Evolutionary conservation across 2,797 vertebrate species (phyloP).

Genomic region (Ispidina picta): DNA sequence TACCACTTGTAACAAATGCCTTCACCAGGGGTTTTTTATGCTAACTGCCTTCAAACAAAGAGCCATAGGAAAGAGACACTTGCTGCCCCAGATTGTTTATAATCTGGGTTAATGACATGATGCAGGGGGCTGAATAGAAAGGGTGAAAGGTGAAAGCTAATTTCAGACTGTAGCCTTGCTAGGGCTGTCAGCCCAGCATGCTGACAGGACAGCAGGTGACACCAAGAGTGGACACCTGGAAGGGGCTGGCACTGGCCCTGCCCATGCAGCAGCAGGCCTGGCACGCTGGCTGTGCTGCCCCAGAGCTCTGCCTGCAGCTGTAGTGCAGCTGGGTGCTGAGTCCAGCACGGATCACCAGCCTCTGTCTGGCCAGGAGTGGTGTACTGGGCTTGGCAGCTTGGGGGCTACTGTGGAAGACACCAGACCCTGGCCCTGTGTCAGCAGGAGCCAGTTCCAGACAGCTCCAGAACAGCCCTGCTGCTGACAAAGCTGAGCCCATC

Average conservation of each 20-base stretch:
- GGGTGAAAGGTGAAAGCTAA: background rate
- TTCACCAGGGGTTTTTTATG: background rate
- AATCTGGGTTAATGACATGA: background rate
- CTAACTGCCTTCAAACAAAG: background rate
- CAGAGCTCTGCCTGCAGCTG: too few species aligned
- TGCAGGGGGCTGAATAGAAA: background rate
- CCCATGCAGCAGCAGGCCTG: too few species aligned
- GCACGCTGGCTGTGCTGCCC: background rate
- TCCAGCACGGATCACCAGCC: too few species aligned
- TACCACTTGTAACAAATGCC: background rate
- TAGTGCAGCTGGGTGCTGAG: background rate
- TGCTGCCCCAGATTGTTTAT: background rate
- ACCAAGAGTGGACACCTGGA: background rate
- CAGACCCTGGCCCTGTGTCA: accelerated
- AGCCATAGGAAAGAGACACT: background rate
- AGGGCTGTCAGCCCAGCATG: background rate
- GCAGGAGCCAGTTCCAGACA: background rate
- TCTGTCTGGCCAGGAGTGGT: too few species aligned
- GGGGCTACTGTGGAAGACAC: background rate
- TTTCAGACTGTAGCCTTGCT: background rate
- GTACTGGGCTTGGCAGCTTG: background rate
- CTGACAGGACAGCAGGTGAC: background rate
- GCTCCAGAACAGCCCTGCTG: too few species aligned
- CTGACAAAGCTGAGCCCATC: background rate
- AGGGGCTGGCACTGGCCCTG: background rate